Base-by-base conservation (phyloP, 2,888 invertebrate genomes). In the Deilephila elpenor region DNA sequence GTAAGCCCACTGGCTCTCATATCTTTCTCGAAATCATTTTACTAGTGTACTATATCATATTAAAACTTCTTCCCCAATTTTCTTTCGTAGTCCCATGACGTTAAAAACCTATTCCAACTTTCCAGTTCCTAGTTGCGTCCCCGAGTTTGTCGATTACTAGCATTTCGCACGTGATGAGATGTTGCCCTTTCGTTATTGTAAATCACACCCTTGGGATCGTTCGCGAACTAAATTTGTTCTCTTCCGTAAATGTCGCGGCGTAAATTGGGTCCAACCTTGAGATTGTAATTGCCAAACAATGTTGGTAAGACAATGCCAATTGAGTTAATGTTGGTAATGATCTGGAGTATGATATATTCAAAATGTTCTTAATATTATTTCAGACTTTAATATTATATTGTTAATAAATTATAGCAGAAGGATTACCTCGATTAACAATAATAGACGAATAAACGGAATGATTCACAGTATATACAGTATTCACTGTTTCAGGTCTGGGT, bases 231-330 rank as follows among this genome's bases (percentile, higher is more conserved):
- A 67, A 67, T 67, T 67, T 64, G 64, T 64, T 44, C 67, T 14
- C 44, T 67, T 67, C 64, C 67, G 51, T 67, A 67, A 67, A 67
- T 25, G 19, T 67, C 67, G 29, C 34, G 34, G 17, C 17, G 67
- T 3, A 62, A 37, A 17, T 51, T 44, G 37, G 25, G 51, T 14
- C 6, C 51, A 44, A 67, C 17, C 51, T 67, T 67, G 25, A 56
- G 14, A 44, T 67, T 44, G 44, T 67, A 67, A 67, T 67, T 67
- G 67, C 25, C 67, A 67, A 67, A 67, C 44, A 67, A 67, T 67
- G 67, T 51, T 67, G 25, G 25, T 67, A 44, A 44, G 64, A 64
- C n/a, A 44, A 20, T 14, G 25, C 25, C 14, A 62, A 4, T 56
- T 11, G 44, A 67, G 51, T 51, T 67, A 44, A 44, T 25, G 14